phyloP scores from a whole-genome alignment of 2,113 vertebrate species.

The Hipposideros armiger region DNA sequence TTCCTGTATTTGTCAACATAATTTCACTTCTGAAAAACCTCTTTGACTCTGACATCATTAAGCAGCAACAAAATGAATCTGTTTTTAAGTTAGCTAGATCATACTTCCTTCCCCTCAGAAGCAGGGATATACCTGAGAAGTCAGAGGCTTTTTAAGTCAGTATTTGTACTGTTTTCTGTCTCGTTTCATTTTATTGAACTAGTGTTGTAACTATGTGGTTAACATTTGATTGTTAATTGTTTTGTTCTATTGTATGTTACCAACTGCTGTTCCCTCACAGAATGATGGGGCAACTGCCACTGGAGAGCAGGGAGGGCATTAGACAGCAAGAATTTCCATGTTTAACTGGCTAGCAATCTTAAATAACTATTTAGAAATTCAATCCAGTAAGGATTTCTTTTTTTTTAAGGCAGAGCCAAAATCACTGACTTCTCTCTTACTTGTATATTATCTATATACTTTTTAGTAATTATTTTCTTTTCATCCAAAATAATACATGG shows the following conservation, averaged over 20 bases:
- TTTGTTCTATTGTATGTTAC: not conserved
- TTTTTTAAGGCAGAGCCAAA: conserved; percentile 37
- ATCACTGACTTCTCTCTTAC: not conserved
- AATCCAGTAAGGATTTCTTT: not conserved
- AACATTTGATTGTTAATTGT: not conserved
- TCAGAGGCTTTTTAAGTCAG: not conserved
- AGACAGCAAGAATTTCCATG: not conserved
- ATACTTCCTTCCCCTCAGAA: not conserved
- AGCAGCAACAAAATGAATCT: conserved; percentile 37
- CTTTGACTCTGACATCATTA: conserved; percentile 15
- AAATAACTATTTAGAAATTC: conserved; percentile 47
- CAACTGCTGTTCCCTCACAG: conserved; percentile 17
- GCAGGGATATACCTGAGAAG: not conserved
- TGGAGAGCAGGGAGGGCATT: not conserved
- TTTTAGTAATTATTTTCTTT: conserved; percentile 13
- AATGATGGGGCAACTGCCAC: not conserved
- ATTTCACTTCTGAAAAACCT: conserved; percentile 45
- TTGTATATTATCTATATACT: not conserved
- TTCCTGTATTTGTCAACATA: not conserved
- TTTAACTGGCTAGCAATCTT: conserved; percentile 28
- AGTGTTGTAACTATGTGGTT: not conserved
- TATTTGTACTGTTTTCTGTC: not conserved
- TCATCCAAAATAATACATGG: not conserved
- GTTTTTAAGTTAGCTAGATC: conserved; percentile 34
- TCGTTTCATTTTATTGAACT: conserved; percentile 23